Evolutionary conservation across 2,113 vertebrate species (phyloP), one percentile per base, ranked within the genome.

Genomic region (Mastomys natalensis): DNA sequence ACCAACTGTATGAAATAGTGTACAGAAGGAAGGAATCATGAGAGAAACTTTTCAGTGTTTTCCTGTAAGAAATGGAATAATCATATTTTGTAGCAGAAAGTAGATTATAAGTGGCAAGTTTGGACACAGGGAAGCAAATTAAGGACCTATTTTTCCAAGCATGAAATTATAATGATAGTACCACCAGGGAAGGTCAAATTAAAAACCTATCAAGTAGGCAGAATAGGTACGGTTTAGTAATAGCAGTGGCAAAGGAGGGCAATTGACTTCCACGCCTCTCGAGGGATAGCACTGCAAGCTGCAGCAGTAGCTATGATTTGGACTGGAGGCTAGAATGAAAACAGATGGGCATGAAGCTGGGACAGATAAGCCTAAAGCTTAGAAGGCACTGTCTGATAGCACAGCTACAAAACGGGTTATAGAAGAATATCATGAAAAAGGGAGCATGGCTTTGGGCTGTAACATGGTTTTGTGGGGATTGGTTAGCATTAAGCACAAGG

Each of bases 41-140:
- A 77, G 51, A 17, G 84, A 87, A 87, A 26, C 51, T 66, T 89
- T 43, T 48, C 64, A 60, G 3, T 19, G 37, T 80, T 58, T 89
- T 58, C 70, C 85, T 86, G 53, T 22, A 73, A 84, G 48, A 16
- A 43, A 40, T 85, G 58, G 31, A 24, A 26, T 64, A 78, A 70
- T 80, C 74, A 77, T 53, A 86, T 77, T 93, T 73, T 73, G 51
- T 70, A 62, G 84, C 37, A 82, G 82, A 60, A 82, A 95, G 85
- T n/a, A 80, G 81, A 88, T 62, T 11, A 45, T 85, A 43, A 34
- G 43, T 43, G 53, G 34, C 45, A 86, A 93, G 58, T 64, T n/a
- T 77, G 48, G 89, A 94, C 10, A 60, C 55, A 88, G 40, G 6
- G 45, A 90, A 51, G 77, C 70, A 51, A 90, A 78, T 66, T 91